phyloP scores from a whole-genome alignment of 2,888 invertebrate genomes.

The Ethmia dodecea region DNA sequence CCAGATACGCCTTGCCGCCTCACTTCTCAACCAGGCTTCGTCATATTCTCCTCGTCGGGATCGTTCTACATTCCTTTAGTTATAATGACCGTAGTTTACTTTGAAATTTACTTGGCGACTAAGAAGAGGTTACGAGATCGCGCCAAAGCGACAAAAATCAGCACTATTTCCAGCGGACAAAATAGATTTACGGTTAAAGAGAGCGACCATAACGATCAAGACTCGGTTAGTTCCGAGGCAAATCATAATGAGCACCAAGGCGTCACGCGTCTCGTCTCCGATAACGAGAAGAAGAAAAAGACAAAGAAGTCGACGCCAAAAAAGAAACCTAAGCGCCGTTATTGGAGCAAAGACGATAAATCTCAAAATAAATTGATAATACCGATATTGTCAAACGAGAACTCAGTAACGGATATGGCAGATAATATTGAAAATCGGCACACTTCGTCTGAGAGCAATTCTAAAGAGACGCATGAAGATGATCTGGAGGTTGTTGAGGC shows the following conservation, averaged over 20 bases:
- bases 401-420: constrained; percentile 59
- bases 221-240: constrained; percentile 90
- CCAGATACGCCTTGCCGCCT: constrained; percentile 89
- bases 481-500: constrained; percentile 49
- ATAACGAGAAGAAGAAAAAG: constrained; percentile 58
- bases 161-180: constrained; percentile 78
- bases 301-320: constrained; percentile 54
- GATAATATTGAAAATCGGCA: constrained; percentile 58
- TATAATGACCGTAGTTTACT: constrained; percentile 97
- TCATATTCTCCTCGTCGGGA: constrained; percentile 93
- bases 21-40: constrained; percentile 92
- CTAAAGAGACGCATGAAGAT: constrained; percentile 64
- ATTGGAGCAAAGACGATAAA: constrained; percentile 72
- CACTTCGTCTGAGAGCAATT: constrained; percentile 69
- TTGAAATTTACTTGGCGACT: constrained; percentile 96
- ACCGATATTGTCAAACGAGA: constrained; percentile 65
- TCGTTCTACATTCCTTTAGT: constrained; percentile 96
- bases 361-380: constrained; percentile 66
- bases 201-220: constrained; percentile 79
- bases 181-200: constrained; percentile 68
- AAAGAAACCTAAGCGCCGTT: constrained; percentile 74
- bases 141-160: constrained; percentile 88
- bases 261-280: constrained; percentile 45
- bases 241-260: constrained; percentile 84
- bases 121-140: constrained; percentile 89